Percentiles rank a stretch among this genome's conserved stretches.
phyloP scores from a whole-genome alignment of 2,888 invertebrate species.

The Drosophila histrio region DNA sequence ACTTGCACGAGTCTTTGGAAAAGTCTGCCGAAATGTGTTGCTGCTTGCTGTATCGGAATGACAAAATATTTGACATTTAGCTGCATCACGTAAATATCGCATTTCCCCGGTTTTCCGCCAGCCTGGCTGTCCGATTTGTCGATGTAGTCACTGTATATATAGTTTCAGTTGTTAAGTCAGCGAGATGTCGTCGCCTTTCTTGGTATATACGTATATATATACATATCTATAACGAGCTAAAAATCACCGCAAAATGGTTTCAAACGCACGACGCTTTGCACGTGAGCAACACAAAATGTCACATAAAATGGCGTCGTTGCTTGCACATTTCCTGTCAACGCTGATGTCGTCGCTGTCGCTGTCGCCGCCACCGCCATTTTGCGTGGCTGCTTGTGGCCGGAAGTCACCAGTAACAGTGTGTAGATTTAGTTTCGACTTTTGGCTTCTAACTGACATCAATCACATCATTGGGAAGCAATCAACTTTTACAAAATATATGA shows the following conservation, averaged over 20 bases:
- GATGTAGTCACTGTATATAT: slow-evolving; percentile 1
- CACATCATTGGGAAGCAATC: slow-evolving; percentile 29
- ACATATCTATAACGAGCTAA: slow-evolving; percentile 74
- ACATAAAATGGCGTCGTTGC: slow-evolving; percentile 58
- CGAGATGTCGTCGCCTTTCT: slow-evolving; percentile 18
- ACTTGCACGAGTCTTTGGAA: not conserved
- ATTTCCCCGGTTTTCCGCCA: slow-evolving; percentile 19
- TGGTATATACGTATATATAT: too few species aligned
- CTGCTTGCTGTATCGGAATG: slow-evolving; percentile 35
- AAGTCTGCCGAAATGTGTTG: slow-evolving; percentile 4
- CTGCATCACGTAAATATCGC: slow-evolving; percentile 68
- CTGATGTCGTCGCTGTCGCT: slow-evolving; percentile 26
- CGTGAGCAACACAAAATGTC: slow-evolving; percentile 57
- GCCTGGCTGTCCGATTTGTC: not conserved
- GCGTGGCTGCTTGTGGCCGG: slow-evolving; percentile 40
- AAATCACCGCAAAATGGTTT: slow-evolving; percentile 71
- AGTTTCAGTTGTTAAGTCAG: slow-evolving; percentile 13
- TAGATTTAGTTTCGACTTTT: slow-evolving; percentile 65
- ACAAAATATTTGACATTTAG: slow-evolving; percentile 78
- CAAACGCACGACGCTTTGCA: slow-evolving; percentile 29
- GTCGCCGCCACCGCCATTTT: slow-evolving; percentile 14
- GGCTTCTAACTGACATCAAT: slow-evolving; percentile 62
- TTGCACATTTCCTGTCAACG: slow-evolving; percentile 55
- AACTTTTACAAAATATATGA: slow-evolving; percentile 25
- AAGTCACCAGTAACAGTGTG: slow-evolving; percentile 45